Percentiles rank a stretch among this genome's conserved stretches.
Evolutionary conservation across 2,888 invertebrate species (phyloP).

Genomic region (Cancer borealis): DNA sequence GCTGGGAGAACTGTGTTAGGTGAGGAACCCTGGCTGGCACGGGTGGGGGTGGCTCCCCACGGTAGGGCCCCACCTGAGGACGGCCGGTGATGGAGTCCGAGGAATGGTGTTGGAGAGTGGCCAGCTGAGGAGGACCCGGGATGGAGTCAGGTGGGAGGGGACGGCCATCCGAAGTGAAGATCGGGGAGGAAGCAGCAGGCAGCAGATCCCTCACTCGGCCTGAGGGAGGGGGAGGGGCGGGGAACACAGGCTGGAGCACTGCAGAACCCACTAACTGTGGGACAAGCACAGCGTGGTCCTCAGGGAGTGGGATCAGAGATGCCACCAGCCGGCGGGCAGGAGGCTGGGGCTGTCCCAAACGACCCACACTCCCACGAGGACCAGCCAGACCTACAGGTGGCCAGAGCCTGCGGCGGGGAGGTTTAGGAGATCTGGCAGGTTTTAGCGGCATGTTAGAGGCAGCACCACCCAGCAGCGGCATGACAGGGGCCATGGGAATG

Average conservation of each 20-base stretch:
- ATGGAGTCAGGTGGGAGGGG: conserved; percentile 61
- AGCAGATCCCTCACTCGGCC: conserved; percentile 53
- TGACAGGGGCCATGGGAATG: conserved; percentile 62
- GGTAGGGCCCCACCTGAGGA: conserved; percentile 62
- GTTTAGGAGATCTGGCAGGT: conserved; percentile 30
- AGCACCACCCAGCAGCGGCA: conserved; percentile 67
- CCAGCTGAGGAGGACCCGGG: conserved; percentile 58
- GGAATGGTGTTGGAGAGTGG: not conserved
- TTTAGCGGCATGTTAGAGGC: conserved; percentile 66
- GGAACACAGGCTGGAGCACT: conserved; percentile 58
- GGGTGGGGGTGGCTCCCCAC: conserved; percentile 64
- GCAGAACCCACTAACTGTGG: conserved; percentile 61
- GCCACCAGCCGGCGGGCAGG: conserved; percentile 48
- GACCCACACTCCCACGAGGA: conserved; percentile 52
- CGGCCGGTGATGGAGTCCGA: conserved; percentile 59
- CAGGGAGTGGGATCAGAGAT: conserved; percentile 61
- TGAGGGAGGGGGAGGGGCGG: conserved; percentile 48
- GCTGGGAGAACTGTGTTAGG: conserved; percentile 61
- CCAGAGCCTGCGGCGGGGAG: not conserved
- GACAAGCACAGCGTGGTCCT: conserved; percentile 63
- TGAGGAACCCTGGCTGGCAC: conserved; percentile 63
- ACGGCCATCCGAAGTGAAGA: conserved; percentile 71
- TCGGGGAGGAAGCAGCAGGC: conserved; percentile 62
- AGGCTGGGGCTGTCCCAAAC: conserved; percentile 51
- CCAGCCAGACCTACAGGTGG: not conserved